phyloP scores from a whole-genome alignment of 2,888 invertebrate genomes.

The Epinotia brunnichana region DNA sequence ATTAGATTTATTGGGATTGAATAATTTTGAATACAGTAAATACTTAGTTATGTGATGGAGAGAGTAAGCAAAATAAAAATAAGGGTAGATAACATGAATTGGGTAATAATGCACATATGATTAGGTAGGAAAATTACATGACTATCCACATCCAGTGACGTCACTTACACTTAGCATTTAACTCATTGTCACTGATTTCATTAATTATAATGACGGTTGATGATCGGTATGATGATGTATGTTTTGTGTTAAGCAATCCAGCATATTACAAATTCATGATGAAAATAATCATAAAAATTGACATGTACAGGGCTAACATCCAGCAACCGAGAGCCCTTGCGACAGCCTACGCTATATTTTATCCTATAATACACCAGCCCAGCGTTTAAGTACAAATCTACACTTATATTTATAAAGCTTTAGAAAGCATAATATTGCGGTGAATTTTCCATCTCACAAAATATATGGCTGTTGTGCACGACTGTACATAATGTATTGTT shows the following conservation, averaged over 20 bases:
- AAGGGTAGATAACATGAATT: no score
- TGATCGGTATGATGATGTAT: not conserved
- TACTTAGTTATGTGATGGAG: no score
- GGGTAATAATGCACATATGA: no score
- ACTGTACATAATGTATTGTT: slow-evolving; percentile 59
- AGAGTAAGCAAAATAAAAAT: not conserved
- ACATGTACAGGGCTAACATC: slow-evolving; percentile 58
- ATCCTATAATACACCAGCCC: slow-evolving; percentile 46
- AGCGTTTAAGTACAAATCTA: slow-evolving; percentile 53
- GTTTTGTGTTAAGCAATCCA: slow-evolving; percentile 21
- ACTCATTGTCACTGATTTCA: not conserved
- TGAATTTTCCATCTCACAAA: slow-evolving; percentile 57
- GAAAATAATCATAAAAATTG: slow-evolving; percentile 54
- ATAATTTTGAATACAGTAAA: no score
- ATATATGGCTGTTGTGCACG: slow-evolving; percentile 65
- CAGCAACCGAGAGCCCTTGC: slow-evolving; percentile 60
- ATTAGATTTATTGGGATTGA: no score
- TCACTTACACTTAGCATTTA: not conserved
- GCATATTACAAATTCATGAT: slow-evolving; percentile 17
- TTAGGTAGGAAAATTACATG: no score
- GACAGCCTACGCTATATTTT: slow-evolving; percentile 50
- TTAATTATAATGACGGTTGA: not conserved
- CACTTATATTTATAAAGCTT: slow-evolving; percentile 58
- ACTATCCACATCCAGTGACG: not conserved
- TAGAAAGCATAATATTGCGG: slow-evolving; percentile 60